Evolutionary conservation across 2,113 vertebrate genomes (phyloP).

Genomic region (Erpornis zantholeuca): DNA sequence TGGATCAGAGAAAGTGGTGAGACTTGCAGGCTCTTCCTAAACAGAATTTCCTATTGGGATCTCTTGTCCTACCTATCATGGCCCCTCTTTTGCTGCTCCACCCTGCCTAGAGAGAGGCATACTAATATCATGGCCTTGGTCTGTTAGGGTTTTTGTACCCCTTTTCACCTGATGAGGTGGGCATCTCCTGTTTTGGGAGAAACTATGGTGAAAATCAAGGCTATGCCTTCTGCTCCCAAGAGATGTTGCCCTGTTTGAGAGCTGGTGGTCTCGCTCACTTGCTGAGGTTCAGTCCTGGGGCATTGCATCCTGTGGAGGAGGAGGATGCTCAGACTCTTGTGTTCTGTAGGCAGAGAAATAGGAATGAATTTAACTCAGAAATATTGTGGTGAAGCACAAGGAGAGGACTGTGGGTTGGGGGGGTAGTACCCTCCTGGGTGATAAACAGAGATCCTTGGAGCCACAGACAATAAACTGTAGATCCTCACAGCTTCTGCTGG

Average conservation of each 20-base stretch:
- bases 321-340: not conserved
- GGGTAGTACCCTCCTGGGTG: not conserved
- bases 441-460: not conserved
- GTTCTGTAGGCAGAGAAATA: not conserved
- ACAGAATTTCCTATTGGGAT: not conserved
- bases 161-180: not conserved
- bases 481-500: not conserved
- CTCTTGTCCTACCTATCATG: not conserved
- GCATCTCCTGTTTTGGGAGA: not conserved
- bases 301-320: not conserved
- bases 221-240: not conserved
- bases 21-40: not conserved
- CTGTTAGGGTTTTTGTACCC: not conserved
- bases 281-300: not conserved
- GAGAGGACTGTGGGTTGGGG: not conserved
- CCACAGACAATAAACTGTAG: not conserved
- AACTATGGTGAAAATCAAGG: not conserved
- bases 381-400: not conserved
- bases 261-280: not conserved
- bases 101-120: not conserved
- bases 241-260: not conserved
- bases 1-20: not conserved
- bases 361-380: not conserved
- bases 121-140: not conserved
- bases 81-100: not conserved